These are phyloP conservation scores for Opisthocomus hoazin DNA, from an alignment of 2,113 vertebrate genomes.

Conservation along the genomic window DNA sequence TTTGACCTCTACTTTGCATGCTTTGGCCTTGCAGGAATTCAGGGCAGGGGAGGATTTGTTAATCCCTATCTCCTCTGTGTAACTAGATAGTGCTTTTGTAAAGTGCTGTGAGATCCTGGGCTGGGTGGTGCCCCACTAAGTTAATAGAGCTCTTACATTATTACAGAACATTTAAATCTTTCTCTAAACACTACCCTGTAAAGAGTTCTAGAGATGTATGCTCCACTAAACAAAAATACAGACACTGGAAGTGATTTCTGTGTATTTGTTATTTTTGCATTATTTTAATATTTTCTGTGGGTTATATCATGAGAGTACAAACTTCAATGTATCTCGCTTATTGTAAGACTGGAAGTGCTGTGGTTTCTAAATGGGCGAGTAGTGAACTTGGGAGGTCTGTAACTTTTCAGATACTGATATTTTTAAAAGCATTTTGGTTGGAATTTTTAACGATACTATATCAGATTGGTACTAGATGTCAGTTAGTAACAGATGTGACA, in stretches of 20 bases:
- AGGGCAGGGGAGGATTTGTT: neutral
- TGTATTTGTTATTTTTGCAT: neutral
- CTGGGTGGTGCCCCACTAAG: neutral
- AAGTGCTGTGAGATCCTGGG: neutral
- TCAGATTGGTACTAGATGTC: neutral
- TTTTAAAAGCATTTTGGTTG: constrained; percentile 2
- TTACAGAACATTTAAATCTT: neutral
- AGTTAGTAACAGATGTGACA: neutral
- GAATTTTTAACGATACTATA: neutral
- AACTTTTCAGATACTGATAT: neutral
- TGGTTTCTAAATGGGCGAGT: neutral
- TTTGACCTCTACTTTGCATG: neutral
- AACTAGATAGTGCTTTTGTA: neutral
- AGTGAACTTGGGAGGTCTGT: neutral
- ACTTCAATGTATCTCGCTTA: neutral
- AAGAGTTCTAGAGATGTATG: neutral
- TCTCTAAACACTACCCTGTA: neutral
- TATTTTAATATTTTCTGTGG: neutral
- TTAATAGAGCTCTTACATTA: neutral
- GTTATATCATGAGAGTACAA: neutral
- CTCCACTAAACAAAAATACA: neutral
- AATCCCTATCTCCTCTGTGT: neutral
- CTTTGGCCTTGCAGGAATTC: neutral
- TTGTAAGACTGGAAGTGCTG: neutral
- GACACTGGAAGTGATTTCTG: neutral